These are phyloP conservation scores for Rhadinocentrus ornatus DNA, from an alignment of 2,797 vertebrate genomes.

Conservation along the genomic window DNA sequence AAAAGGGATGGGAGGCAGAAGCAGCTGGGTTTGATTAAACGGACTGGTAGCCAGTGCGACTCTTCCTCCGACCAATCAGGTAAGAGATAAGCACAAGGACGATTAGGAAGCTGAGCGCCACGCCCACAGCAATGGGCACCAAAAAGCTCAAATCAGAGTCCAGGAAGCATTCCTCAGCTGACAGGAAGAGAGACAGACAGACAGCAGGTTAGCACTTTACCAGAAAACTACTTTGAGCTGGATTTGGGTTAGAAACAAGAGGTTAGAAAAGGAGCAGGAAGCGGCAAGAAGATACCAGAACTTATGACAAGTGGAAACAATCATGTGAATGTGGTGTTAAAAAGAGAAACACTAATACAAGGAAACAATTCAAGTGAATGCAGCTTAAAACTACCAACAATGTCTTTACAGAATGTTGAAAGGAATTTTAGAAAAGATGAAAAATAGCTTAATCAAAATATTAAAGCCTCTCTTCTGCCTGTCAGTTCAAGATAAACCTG, in stretches of 20 bases:
- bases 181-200: conserved; percentile 71
- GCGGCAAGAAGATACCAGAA: conserved; percentile 20
- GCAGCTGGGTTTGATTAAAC: conserved; percentile 83
- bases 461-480: not conserved
- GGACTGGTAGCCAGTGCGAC: conserved; percentile 94
- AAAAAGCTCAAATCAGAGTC: conserved; percentile 98
- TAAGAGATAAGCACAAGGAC: conserved; percentile 97
- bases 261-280: conserved; percentile 6
- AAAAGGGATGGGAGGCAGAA: conserved; percentile 35
- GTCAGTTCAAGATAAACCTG: not conserved
- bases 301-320: conserved; percentile 15
- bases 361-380: not conserved
- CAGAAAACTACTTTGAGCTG: conserved; percentile 3
- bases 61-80: conserved; percentile 96
- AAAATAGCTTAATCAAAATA: not conserved
- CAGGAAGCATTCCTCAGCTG: conserved; percentile 97
- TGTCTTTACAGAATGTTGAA: conserved; percentile 14
- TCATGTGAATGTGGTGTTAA: not conserved
- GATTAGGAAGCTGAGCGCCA: conserved; percentile 95
- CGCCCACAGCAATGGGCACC: conserved; percentile 94
- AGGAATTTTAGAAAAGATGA: conserved; percentile 19
- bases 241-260: conserved; percentile 8
- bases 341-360: conserved; percentile 13
- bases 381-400: not conserved
- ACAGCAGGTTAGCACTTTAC: conserved; percentile 61